Conservation (phyloP, 2,888 invertebrate species). For the Agonopterix heracliana region DNA sequence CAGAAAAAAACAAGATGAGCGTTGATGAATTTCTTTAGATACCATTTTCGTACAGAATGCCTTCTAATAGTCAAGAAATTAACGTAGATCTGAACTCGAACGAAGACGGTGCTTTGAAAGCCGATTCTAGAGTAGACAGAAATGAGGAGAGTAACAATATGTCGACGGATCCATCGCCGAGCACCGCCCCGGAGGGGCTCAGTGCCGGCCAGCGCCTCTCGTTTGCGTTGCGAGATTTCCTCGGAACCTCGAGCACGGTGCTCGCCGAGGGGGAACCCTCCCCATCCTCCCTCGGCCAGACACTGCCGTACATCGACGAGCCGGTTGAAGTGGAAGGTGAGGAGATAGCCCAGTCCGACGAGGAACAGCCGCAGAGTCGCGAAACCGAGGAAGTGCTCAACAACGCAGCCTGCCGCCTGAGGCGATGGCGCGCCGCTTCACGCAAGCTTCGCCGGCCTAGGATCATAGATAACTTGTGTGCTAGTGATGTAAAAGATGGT, state of each 20-base stretch:
- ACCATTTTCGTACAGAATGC: conserved; percentile 42
- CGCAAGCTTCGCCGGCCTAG: conserved; percentile 65
- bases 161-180: conserved; percentile 28
- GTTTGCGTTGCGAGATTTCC: conserved; percentile 58
- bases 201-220: conserved; percentile 54
- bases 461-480: conserved; percentile 67
- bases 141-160: conserved; percentile 38
- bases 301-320: conserved; percentile 61
- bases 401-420: conserved; percentile 66
- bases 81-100: conserved; percentile 59
- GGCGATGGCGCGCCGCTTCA: conserved; percentile 69
- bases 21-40: conserved; percentile 29
- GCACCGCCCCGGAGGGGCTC: conserved; percentile 40
- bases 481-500: conserved; percentile 42
- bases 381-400: conserved; percentile 59
- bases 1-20: conserved; percentile 4
- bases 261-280: conserved; percentile 36
- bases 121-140: conserved; percentile 40
- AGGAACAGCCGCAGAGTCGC: conserved; percentile 40
- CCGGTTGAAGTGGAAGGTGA: conserved; percentile 42
- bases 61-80: conserved; percentile 61
- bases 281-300: conserved; percentile 36
- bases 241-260: conserved; percentile 35
- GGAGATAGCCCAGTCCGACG: conserved; percentile 45
- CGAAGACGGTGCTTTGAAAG: conserved; percentile 44